Percentiles rank a stretch among this genome's conserved stretches.
phyloP scores from a whole-genome alignment of 2,797 vertebrate species.

The Sebastes iracundus region DNA sequence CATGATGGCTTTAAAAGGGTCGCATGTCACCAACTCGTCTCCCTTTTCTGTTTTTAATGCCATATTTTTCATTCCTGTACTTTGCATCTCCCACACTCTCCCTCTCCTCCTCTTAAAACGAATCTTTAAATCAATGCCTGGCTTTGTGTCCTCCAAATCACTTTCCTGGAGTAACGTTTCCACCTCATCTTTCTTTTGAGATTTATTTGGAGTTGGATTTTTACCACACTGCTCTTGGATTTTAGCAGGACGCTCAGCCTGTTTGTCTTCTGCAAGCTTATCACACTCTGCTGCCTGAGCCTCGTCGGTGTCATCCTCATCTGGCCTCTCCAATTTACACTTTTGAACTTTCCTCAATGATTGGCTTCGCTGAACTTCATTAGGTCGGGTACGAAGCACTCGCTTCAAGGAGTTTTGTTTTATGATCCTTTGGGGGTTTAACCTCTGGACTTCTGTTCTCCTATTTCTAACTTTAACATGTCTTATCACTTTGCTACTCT shows the following conservation, averaged over 20 bases:
- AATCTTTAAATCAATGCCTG: slow-evolving; percentile 77
- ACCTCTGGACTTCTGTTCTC: slow-evolving; percentile 46
- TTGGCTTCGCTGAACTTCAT: slow-evolving; percentile 26
- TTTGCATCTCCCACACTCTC: slow-evolving; percentile 83
- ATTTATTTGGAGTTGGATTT: background rate
- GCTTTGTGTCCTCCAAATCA: slow-evolving; percentile 56
- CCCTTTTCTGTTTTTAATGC: slow-evolving; percentile 56
- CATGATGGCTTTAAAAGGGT: slow-evolving; percentile 85
- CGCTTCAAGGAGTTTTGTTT: slow-evolving; percentile 40
- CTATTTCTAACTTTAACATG: slow-evolving; percentile 27
- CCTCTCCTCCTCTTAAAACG: slow-evolving; percentile 82
- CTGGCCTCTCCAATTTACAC: slow-evolving; percentile 44
- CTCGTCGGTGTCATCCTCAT: background rate
- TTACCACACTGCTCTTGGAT: background rate
- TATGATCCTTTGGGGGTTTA: slow-evolving; percentile 20
- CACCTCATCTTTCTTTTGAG: background rate
- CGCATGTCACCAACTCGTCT: slow-evolving; percentile 45
- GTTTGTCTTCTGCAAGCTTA: background rate
- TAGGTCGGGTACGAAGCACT: slow-evolving; percentile 59
- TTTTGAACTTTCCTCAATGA: slow-evolving; percentile 37
- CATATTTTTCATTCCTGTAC: slow-evolving; percentile 35
- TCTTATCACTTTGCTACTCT: slow-evolving; percentile 25
- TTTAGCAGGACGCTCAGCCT: background rate
- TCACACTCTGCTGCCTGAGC: background rate
- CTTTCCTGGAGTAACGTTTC: slow-evolving; percentile 22